Evolutionary conservation across 2,888 invertebrate species (phyloP), one percentile per base, ranked within the genome.

Genomic region (Scaptomyza tumidula): DNA sequence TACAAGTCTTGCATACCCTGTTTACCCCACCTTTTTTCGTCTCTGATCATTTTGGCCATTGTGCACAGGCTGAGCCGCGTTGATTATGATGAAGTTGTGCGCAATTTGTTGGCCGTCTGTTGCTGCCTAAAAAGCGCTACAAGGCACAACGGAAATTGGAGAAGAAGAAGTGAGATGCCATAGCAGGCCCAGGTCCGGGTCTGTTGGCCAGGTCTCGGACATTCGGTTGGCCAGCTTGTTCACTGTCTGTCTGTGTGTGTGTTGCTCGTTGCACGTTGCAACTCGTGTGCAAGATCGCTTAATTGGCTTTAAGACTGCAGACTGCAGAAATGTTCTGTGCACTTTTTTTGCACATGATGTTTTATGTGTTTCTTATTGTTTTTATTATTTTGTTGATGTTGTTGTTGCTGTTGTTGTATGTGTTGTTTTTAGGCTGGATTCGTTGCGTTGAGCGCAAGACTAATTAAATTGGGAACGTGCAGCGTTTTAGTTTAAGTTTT

Each of bases 31-130:
- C 6, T 7, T n/a, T n/a, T 5, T 14, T 6, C 14, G 11, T 9
- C 1, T 0, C 16, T 11, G 9, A 6, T 33, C 37, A 16, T 27
- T 35, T 35, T 49, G 14, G 58, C 45, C 54, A 55, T 55, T 53
- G 61, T 53, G 14, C 14, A 39, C 37, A 9, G 69, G 64, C 76
- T 66, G 58, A 69, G 75, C 49, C 39, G 39, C 81, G 78, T 76
- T 89, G 83, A 85, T 86, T 79, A 82, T 85, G 88, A 81, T 87
- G 89, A 88, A 89, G 89, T 88, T 89, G 89, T 89, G 88, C 78
- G 79, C 86, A 88, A 89, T 89, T 90, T 90, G 90, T 87, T 88
- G 84, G 86, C 78, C 78, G 82, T 81, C 82, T 84, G 81, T 88
- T 78, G 82, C 72, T 58, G 73, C 72, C 61, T 61, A 43, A 78